phyloP scores from a whole-genome alignment of 1,140 invertebrate genomes.

The Phocides pigmalion region DNA sequence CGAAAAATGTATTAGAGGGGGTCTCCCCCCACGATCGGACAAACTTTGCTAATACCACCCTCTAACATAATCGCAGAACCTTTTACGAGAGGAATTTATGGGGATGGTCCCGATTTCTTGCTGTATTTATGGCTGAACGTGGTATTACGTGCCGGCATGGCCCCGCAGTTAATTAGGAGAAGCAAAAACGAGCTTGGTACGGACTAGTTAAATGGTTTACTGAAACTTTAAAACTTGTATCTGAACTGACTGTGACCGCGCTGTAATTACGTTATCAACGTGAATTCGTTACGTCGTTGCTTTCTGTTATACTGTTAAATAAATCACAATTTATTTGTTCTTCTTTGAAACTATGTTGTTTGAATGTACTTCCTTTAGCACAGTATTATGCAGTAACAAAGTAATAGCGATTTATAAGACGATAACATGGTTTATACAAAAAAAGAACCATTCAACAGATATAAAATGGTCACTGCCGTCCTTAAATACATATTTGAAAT shows the following conservation, averaged over 20 bases:
- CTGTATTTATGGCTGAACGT: conserved; percentile 77
- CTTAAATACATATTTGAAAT: too few species aligned
- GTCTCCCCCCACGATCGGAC: conserved; percentile 71
- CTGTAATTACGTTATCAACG: conserved; percentile 21
- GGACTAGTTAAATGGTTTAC: conserved; percentile 34
- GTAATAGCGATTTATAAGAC: too few species aligned
- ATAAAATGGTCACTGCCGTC: too few species aligned
- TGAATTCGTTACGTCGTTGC: conserved; percentile 8
- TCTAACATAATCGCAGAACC: conserved; percentile 82
- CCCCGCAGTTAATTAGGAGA: conserved; percentile 73
- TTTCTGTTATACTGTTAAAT: background rate
- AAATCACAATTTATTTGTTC: too few species aligned
- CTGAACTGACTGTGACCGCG: conserved; percentile 14
- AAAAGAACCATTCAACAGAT: too few species aligned
- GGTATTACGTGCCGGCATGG: conserved; percentile 70
- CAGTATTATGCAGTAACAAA: too few species aligned
- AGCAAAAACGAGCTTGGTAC: conserved; percentile 57
- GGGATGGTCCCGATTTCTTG: conserved; percentile 81
- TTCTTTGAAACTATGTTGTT: too few species aligned
- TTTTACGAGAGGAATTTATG: conserved; percentile 84
- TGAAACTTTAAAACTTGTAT: conserved; percentile 32
- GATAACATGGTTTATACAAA: too few species aligned
- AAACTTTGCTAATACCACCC: conserved; percentile 84
- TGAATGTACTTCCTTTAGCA: too few species aligned
- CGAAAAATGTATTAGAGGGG: conserved; percentile 84